phyloP scores from a whole-genome alignment of 2,113 vertebrate genomes.

The Pimephales promelas region DNA sequence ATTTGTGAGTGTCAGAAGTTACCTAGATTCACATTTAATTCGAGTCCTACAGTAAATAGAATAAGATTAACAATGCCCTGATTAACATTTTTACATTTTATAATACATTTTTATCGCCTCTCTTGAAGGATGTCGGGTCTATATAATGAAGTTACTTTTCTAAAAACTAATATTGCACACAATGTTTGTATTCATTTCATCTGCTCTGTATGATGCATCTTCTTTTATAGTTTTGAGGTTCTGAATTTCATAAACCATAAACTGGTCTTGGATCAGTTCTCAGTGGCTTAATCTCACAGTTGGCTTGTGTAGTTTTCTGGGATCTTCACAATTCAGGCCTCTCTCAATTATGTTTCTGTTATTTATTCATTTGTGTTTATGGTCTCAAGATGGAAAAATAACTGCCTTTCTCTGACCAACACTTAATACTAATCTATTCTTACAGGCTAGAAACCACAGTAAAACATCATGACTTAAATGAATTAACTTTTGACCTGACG shows the following conservation, averaged over 20 bases:
- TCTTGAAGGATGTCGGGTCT: neutral
- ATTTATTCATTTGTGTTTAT: neutral
- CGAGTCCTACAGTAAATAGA: neutral
- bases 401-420: neutral
- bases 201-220: neutral
- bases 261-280: neutral
- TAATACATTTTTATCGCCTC: neutral
- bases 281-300: neutral
- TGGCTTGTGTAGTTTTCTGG: conserved; percentile 10
- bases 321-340: neutral
- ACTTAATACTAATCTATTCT: neutral
- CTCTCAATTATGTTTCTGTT: neutral
- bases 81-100: neutral
- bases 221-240: neutral
- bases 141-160: neutral
- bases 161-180: neutral
- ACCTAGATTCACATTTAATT: neutral
- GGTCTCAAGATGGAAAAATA: neutral
- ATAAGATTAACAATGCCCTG: neutral
- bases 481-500: neutral
- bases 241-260: neutral
- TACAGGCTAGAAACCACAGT: neutral
- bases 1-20: neutral
- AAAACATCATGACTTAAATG: neutral
- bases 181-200: neutral